Evolutionary conservation across 1,140 invertebrate genomes (phyloP).

Genomic region (Sipha flava): DNA sequence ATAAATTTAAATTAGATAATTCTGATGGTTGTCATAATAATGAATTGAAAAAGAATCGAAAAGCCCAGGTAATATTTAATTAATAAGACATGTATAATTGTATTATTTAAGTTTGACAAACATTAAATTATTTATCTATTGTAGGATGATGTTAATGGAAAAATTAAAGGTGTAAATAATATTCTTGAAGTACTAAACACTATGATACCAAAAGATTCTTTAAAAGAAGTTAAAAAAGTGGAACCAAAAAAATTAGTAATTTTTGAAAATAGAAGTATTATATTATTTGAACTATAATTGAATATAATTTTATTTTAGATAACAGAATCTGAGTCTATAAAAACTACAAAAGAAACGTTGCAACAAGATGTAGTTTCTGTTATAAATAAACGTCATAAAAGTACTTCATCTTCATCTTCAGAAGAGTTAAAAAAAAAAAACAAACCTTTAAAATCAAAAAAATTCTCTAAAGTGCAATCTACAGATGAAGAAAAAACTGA

Average conservation of each 20-base stretch:
- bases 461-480: neutral
- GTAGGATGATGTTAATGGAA: slow-evolving; percentile 28
- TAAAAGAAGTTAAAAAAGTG: slow-evolving; percentile 13
- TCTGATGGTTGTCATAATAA: slow-evolving; percentile 11
- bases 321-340: neutral
- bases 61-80: slow-evolving; percentile 9
- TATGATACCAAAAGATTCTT: slow-evolving; percentile 14
- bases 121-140: neutral
- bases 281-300: neutral
- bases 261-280: neutral
- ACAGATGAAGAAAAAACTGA: neutral
- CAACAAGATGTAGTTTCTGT: neutral
- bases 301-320: neutral
- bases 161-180: slow-evolving; percentile 28
- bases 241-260: slow-evolving; percentile 11
- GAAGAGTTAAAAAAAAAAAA: neutral
- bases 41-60: slow-evolving; percentile 29
- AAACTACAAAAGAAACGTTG: neutral
- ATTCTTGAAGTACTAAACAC: slow-evolving; percentile 19
- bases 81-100: neutral
- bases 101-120: neutral
- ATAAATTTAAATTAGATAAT: slow-evolving; percentile 20
- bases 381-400: neutral
- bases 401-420: neutral
- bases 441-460: neutral